Evolutionary conservation across 2,888 invertebrate species (phyloP).

Genomic region (Sipha maydis): DNA sequence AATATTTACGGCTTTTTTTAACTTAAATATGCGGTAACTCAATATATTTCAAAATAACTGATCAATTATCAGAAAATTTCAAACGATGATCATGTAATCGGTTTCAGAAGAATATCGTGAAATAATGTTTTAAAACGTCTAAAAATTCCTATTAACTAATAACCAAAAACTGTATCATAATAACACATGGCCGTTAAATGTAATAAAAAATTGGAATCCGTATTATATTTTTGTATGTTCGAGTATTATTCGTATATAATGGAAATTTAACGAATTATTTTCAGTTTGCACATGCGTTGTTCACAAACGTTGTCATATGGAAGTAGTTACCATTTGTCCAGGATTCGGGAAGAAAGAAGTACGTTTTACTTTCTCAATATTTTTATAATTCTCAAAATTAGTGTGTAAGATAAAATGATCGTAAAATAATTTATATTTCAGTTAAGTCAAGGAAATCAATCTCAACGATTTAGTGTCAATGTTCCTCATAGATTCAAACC

Average conservation of each 20-base stretch:
- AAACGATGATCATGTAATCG: no score
- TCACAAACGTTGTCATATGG: constrained; percentile 97
- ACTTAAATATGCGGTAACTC: no score
- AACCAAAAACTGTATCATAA: no score
- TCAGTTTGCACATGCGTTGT: constrained; percentile 99
- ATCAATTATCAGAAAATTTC: no score
- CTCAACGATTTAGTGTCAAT: constrained; percentile 94
- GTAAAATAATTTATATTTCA: not conserved
- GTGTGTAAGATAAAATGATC: not conserved
- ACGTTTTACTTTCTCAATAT: not conserved
- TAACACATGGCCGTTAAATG: no score
- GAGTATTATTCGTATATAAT: no score
- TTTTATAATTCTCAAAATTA: not conserved
- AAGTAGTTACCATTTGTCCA: constrained; percentile 98
- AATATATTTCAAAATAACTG: no score
- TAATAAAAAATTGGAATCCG: not conserved
- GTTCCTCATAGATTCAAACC: constrained; percentile 96
- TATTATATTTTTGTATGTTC: not conserved
- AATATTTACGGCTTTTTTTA: no score
- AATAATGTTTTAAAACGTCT: no score
- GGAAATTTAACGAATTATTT: constrained; percentile 65
- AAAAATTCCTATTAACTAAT: no score
- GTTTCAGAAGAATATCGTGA: no score
- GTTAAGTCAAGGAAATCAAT: constrained; percentile 69
- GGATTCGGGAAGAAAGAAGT: constrained; percentile 84